A percentile compares a stretch with the other conserved stretches of the same genome.
phyloP scores from a whole-genome alignment of 1,140 invertebrate genomes.

The Prorops nasuta region DNA sequence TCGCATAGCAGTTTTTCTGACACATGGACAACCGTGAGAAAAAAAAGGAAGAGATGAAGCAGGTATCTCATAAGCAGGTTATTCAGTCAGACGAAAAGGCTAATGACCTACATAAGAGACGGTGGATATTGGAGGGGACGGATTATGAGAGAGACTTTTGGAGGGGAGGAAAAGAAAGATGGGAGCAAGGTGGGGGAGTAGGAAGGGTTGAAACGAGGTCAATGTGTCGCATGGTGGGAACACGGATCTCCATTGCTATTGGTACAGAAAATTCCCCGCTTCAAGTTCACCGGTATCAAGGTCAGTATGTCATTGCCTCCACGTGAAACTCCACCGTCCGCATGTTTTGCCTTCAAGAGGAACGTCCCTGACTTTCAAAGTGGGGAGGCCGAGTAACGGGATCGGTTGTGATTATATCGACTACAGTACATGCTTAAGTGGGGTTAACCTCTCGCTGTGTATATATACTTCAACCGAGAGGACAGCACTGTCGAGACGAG shows the following conservation, averaged over 20 bases:
- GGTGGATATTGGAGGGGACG: constrained; percentile 9
- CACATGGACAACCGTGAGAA: background rate
- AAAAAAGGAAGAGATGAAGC: background rate
- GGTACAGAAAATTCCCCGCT: constrained; percentile 17
- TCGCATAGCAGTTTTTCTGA: background rate
- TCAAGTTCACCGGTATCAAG: constrained; percentile 26
- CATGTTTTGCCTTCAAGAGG: constrained; percentile 3
- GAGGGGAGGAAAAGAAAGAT: constrained; percentile 9
- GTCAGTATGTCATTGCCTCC: constrained; percentile 41
- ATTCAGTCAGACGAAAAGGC: constrained; percentile 26
- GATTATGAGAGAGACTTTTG: no score
- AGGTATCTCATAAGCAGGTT: constrained; percentile 18
- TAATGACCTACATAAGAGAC: constrained; percentile 28
- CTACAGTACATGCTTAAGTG: constrained; percentile 3
- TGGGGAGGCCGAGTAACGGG: constrained; percentile 32
- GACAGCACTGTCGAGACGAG: constrained; percentile 20
- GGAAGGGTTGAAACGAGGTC: constrained; percentile 34
- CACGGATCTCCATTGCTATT: constrained; percentile 25
- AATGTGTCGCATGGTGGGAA: constrained; percentile 27
- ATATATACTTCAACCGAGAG: constrained; percentile 24
- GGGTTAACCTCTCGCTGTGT: constrained; percentile 9
- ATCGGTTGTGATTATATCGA: constrained; percentile 35
- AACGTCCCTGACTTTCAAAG: constrained; percentile 1
- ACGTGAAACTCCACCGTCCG: constrained; percentile 15
- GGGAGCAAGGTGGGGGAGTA: constrained; percentile 15